Conservation (phyloP, 2,888 invertebrate genomes). For the Drosophila macrospina region DNA sequence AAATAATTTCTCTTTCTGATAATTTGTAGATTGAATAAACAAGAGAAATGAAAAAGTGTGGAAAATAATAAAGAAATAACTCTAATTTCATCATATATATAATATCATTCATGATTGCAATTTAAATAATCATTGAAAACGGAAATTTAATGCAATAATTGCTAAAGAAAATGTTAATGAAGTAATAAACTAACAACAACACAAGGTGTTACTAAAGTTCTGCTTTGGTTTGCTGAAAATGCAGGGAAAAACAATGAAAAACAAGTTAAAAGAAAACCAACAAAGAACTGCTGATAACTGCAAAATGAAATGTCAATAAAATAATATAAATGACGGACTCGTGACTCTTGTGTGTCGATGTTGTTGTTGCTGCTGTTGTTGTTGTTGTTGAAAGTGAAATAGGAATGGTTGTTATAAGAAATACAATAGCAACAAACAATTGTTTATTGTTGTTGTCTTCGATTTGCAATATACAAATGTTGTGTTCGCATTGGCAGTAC, state of each 20-base stretch:
- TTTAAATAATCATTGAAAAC: too few species aligned
- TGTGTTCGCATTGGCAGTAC: constrained; percentile 38
- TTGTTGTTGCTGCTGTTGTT: constrained; percentile 21
- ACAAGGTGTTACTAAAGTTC: neutral
- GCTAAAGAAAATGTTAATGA: neutral
- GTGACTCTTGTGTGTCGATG: constrained; percentile 61
- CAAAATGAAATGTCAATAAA: constrained; percentile 71
- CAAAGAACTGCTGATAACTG: constrained; percentile 64
- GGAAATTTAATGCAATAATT: too few species aligned
- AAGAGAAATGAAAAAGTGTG: neutral
- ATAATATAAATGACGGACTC: constrained; percentile 79
- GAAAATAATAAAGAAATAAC: neutral
- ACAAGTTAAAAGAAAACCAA: constrained; percentile 15
- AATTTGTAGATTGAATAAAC: too few species aligned
- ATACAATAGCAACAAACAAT: constrained; percentile 24
- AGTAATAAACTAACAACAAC: neutral
- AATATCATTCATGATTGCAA: too few species aligned
- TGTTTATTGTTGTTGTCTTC: constrained; percentile 25
- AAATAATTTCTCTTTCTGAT: too few species aligned
- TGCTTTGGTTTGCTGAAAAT: constrained; percentile 4
- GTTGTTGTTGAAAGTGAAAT: constrained; percentile 46
- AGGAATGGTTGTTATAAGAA: constrained; percentile 26
- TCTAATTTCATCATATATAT: neutral
- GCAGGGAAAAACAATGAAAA: constrained; percentile 12
- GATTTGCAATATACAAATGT: constrained; percentile 50